A percentile compares a stretch with the other conserved stretches of the same genome.
phyloP scores from a whole-genome alignment of 2,797 vertebrate genomes.

The Pipistrellus pipistrellus region DNA sequence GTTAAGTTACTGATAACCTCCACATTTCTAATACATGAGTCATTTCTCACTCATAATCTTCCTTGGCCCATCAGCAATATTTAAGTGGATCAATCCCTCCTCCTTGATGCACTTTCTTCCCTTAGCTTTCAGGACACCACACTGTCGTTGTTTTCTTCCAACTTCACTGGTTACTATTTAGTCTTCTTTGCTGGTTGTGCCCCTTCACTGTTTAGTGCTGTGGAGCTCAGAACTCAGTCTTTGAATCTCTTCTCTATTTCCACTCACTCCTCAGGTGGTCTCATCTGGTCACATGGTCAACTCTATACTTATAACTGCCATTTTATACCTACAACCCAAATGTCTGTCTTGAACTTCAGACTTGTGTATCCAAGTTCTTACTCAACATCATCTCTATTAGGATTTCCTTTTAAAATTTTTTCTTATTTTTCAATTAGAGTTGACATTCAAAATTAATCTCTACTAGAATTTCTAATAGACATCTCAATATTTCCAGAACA shows the following conservation, averaged over 20 bases:
- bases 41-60: not conserved
- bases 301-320: not conserved
- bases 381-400: not conserved
- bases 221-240: not conserved
- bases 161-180: not conserved
- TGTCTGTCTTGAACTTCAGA: conserved; percentile 7
- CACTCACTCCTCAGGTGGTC: not conserved
- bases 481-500: not conserved
- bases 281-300: not conserved
- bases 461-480: not conserved
- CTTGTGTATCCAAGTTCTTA: not conserved
- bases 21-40: not conserved
- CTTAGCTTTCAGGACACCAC: not conserved
- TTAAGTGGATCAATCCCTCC: not conserved
- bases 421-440: not conserved
- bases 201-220: not conserved
- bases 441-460: not conserved
- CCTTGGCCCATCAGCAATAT: not conserved
- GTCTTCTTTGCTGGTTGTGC: not conserved
- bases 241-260: not conserved
- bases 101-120: not conserved
- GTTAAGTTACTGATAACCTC: not conserved
- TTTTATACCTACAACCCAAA: not conserved
- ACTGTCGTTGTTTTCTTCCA: not conserved
- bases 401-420: not conserved